Evolutionary conservation across 2,888 invertebrate species (phyloP).

Genomic region (Archips crataeganus): DNA sequence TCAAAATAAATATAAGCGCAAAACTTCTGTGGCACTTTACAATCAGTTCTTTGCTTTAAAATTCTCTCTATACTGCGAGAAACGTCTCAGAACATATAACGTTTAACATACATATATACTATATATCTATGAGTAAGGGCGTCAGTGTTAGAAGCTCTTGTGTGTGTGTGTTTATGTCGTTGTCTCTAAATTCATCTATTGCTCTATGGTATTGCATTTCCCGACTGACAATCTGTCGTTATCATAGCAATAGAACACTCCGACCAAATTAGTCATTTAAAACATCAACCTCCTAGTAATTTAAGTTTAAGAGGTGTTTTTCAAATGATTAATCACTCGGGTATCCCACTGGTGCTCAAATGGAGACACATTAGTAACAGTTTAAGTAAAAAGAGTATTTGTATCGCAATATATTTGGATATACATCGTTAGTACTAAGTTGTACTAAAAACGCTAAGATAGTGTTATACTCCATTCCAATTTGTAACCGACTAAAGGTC

Average conservation of each 20-base stretch:
- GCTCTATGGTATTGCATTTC: slow-evolving; percentile 42
- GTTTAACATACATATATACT: slow-evolving; percentile 31
- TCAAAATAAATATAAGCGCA: slow-evolving; percentile 52
- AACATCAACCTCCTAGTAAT: slow-evolving; percentile 13
- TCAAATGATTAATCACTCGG: slow-evolving; percentile 44
- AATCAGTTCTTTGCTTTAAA: slow-evolving; percentile 72
- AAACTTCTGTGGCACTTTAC: slow-evolving; percentile 72
- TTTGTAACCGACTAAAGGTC: background rate
- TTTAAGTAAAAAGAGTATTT: slow-evolving; percentile 13
- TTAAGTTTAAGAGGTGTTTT: slow-evolving; percentile 13
- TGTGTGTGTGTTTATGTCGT: slow-evolving; percentile 78
- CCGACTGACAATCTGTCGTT: background rate
- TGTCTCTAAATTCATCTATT: slow-evolving; percentile 76
- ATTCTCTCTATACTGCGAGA: slow-evolving; percentile 57
- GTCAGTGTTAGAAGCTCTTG: slow-evolving; percentile 70
- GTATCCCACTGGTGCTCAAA: slow-evolving; percentile 22
- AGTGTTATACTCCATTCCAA: slow-evolving; percentile 24
- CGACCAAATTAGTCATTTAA: slow-evolving; percentile 42
- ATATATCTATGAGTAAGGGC: slow-evolving; percentile 33
- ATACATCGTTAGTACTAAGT: slow-evolving; percentile 11
- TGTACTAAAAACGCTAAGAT: slow-evolving; percentile 21
- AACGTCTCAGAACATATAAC: slow-evolving; percentile 43
- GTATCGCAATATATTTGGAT: slow-evolving; percentile 13
- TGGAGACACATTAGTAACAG: slow-evolving; percentile 42
- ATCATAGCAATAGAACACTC: background rate